Percentiles rank a stretch among this genome's conserved stretches.
These are phyloP conservation scores for Panonychus citri DNA, from an alignment of 1,140 invertebrate genomes.

Conservation along the genomic window DNA sequence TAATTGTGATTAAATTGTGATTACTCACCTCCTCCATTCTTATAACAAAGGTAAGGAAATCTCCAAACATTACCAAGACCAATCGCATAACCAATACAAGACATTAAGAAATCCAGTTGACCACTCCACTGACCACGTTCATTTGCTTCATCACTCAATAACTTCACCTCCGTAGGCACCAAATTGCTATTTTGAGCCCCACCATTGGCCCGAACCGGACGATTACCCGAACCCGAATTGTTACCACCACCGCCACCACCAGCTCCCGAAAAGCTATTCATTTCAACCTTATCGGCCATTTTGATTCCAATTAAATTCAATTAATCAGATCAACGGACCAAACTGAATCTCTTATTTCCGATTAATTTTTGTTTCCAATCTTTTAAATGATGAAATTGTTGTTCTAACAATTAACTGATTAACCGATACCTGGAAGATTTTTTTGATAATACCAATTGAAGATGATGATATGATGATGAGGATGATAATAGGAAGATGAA, in stretches of 20 bases:
- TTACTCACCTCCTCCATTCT: conserved; percentile 38
- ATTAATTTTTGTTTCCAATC: too few species aligned
- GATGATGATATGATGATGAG: too few species aligned
- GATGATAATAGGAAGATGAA: too few species aligned
- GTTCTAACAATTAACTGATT: too few species aligned
- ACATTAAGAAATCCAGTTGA: conserved; percentile 56
- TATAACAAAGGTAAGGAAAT: conserved; percentile 42
- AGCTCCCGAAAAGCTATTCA: conserved; percentile 9
- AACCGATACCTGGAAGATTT: too few species aligned
- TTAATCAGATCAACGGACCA: too few species aligned
- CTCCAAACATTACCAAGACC: conserved; percentile 36
- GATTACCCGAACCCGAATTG: not conserved
- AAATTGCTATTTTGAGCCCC: not conserved
- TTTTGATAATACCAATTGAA: too few species aligned
- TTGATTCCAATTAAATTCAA: too few species aligned
- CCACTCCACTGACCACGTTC: conserved; percentile 52
- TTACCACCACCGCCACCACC: not conserved
- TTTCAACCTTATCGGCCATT: conserved; percentile 7
- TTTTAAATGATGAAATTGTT: too few species aligned
- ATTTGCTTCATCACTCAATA: conserved; percentile 21
- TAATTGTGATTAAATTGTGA: too few species aligned
- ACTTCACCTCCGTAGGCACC: conserved; percentile 11
- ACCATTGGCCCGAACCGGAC: not conserved
- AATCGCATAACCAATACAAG: conserved; percentile 38
- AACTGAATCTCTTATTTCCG: too few species aligned